phyloP scores from a whole-genome alignment of 2,797 vertebrate genomes.

The Champsocephalus esox region DNA sequence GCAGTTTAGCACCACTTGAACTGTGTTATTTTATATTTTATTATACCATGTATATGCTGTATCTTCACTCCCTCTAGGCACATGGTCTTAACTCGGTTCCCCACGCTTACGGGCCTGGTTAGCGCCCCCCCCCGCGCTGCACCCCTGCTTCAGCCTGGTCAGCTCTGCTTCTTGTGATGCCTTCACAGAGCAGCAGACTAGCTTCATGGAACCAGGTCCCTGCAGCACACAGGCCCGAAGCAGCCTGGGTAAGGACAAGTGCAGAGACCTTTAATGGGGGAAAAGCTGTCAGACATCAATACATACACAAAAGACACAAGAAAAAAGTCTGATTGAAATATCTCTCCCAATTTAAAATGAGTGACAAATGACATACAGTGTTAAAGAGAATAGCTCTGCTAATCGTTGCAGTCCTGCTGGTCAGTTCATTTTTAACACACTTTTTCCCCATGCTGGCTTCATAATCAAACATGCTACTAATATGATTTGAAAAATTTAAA shows the following conservation, averaged over 20 bases:
- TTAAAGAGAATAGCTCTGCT: slow-evolving; percentile 25
- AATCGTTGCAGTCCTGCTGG: slow-evolving; percentile 8
- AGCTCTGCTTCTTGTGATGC: slow-evolving; percentile 86
- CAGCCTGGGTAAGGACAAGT: slow-evolving; percentile 84
- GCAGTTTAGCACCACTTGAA: slow-evolving; percentile 17
- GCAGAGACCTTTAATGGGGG: slow-evolving; percentile 12
- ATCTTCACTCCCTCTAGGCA: slow-evolving; percentile 83
- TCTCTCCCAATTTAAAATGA: slow-evolving; percentile 8
- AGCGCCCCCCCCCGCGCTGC: slow-evolving; percentile 83
- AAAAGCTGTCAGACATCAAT: slow-evolving; percentile 18
- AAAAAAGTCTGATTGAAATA: neutral
- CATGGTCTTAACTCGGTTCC: slow-evolving; percentile 89
- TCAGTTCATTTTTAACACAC: slow-evolving; percentile 25
- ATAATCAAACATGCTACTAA: slow-evolving; percentile 25
- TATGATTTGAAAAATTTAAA: slow-evolving; percentile 1
- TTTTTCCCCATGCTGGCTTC: slow-evolving; percentile 35
- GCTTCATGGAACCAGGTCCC: slow-evolving; percentile 86
- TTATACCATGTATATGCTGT: slow-evolving; percentile 57
- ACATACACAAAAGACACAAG: neutral
- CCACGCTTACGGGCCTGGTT: slow-evolving; percentile 86
- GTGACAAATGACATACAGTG: neutral
- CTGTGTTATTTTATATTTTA: slow-evolving; percentile 41
- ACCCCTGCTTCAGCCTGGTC: slow-evolving; percentile 86
- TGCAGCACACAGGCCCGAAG: slow-evolving; percentile 85
- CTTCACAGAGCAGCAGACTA: slow-evolving; percentile 89